These are phyloP conservation scores for Zaprionus africanus DNA, from an alignment of 1,140 invertebrate species.

Conservation along the genomic window DNA sequence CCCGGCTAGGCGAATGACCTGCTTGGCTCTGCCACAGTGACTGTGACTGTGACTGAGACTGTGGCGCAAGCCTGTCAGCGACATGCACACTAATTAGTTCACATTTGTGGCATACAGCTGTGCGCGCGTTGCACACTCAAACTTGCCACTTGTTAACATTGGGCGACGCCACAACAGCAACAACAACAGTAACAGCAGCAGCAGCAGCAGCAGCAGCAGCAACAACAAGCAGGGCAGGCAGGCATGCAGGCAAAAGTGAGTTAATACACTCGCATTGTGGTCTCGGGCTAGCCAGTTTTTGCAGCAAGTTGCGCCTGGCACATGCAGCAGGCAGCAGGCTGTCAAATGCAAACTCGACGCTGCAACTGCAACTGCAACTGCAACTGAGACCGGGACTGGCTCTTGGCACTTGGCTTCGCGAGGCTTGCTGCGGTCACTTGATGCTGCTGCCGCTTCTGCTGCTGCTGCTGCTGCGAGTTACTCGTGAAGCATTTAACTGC, in stretches of 20 bases:
- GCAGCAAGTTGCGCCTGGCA: slow-evolving; percentile 22
- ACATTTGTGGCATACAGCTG: slow-evolving; percentile 57
- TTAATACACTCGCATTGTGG: slow-evolving; percentile 59
- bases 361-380: slow-evolving; percentile 4
- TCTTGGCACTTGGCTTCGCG: slow-evolving; percentile 7
- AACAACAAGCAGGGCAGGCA: slow-evolving; percentile 41
- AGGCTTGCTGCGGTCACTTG: slow-evolving; percentile 15
- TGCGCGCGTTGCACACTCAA: slow-evolving; percentile 56
- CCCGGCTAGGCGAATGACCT: slow-evolving; percentile 65
- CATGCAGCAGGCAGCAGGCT: slow-evolving; percentile 63
- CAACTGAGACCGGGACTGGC: slow-evolving; percentile 25
- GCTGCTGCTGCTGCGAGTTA: slow-evolving; percentile 48
- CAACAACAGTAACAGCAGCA: neutral
- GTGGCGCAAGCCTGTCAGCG: slow-evolving; percentile 56
- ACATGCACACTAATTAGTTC: slow-evolving; percentile 82
- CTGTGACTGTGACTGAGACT: neutral
- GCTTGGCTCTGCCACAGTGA: slow-evolving; percentile 50
- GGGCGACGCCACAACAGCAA: slow-evolving; percentile 38
- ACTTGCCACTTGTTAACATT: slow-evolving; percentile 70
- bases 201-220: slow-evolving; percentile 29
- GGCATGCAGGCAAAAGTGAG: slow-evolving; percentile 70
- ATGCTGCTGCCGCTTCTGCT: slow-evolving; percentile 32
- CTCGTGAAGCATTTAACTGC: slow-evolving; percentile 70
- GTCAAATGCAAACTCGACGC: slow-evolving; percentile 70
- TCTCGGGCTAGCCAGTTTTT: slow-evolving; percentile 68